Evolutionary conservation across 2,888 invertebrate species (phyloP).

Genomic region (Eupithecia abbreviata): DNA sequence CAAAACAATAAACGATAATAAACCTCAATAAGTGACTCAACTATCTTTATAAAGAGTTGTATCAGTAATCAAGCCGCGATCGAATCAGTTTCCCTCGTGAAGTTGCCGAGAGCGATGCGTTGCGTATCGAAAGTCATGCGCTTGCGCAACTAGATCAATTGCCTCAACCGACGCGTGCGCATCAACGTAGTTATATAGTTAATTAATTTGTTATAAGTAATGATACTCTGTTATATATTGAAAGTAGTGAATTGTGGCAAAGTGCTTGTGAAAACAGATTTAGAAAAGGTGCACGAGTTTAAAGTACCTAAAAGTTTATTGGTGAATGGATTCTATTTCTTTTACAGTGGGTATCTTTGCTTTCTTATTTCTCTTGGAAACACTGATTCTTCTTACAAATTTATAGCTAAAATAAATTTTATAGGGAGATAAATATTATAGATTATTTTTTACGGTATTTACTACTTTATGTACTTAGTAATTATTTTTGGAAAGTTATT

Average conservation of each 20-base stretch:
- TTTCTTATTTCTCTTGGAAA: slow-evolving; percentile 7
- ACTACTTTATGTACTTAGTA: background rate
- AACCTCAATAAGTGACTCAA: background rate
- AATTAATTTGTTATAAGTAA: background rate
- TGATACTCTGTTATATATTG: slow-evolving; percentile 14
- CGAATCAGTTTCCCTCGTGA: slow-evolving; percentile 10
- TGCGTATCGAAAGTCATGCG: background rate
- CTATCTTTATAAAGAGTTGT: slow-evolving; percentile 8
- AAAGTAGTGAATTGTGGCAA: slow-evolving; percentile 26
- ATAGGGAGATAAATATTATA: background rate
- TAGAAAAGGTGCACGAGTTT: slow-evolving; percentile 20
- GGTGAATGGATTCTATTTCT: slow-evolving; percentile 29
- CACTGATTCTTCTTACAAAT: background rate
- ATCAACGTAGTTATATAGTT: background rate
- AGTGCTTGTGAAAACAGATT: slow-evolving; percentile 19
- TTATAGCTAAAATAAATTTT: background rate
- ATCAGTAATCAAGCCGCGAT: slow-evolving; percentile 13
- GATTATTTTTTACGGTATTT: too few species aligned
- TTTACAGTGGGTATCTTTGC: slow-evolving; percentile 20
- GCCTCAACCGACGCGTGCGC: slow-evolving; percentile 10
- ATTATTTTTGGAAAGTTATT: slow-evolving; percentile 4
- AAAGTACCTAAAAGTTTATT: slow-evolving; percentile 24
- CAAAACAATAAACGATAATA: background rate
- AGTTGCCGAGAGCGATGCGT: slow-evolving; percentile 11
- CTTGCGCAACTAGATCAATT: slow-evolving; percentile 29